Base-by-base conservation (phyloP, 1,140 invertebrate genomes). In the Lethocerus indicus region DNA sequence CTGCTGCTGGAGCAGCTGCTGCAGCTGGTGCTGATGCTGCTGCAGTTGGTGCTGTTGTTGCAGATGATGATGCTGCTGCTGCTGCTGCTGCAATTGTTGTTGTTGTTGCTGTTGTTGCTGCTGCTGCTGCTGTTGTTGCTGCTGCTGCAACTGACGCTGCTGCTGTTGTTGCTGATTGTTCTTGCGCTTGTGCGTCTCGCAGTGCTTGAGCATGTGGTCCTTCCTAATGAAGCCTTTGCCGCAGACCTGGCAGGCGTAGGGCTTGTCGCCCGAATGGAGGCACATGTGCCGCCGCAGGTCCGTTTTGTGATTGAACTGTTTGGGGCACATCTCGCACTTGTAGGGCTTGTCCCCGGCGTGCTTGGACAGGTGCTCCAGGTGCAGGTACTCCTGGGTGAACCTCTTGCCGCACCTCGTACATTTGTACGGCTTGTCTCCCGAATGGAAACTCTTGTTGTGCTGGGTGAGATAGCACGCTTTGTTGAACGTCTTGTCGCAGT, bases 151-250 rank as follows among this genome's bases (percentile, higher is more conserved):
- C n/a, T n/a, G n/a, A n/a, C n/a, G n/a, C n/a, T n/a, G n/a, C n/a
- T n/a, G n/a, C n/a, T n/a, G n/a, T n/a, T n/a, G n/a, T n/a, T n/a
- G n/a, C n/a, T n/a, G n/a, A n/a, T n/a, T n/a, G n/a, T n/a, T n/a
- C n/a, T n/a, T n/a, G n/a, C n/a, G n/a, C 40, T 67, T 71, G 64
- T 95, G 91, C 21, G 87, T 95, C 47, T 87, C 81, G 47, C 75
- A 70, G 65, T 95, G 91, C 65, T 95, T 95, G 49, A 87, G 74
- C 83, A 94, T 86, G 64, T 95, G 91, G 64, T 95, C 91, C 63
- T 91, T 89, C 44, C 91, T 75, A 54, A 61, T 91, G 65, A 93
- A 93, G 21, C 86, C 83, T 66, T 93, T 94, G 39, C 76, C 74
- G 61, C 88, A 92, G 28, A 73, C 73, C 47, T 76, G 70, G 67